phyloP scores from a whole-genome alignment of 2,888 invertebrate genomes.

The Drosophila kanekoi region DNA sequence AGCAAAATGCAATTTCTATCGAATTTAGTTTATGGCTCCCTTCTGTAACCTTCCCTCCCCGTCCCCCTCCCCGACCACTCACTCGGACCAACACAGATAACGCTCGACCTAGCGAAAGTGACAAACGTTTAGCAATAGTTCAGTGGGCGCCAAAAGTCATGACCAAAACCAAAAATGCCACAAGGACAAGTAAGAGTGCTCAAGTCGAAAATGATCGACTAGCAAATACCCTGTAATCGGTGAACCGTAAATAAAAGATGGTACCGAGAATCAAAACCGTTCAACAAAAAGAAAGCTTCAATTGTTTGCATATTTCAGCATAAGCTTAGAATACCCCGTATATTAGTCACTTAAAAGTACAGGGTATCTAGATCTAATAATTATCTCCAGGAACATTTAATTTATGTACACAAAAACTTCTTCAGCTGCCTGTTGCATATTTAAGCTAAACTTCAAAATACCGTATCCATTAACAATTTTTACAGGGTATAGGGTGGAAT shows the following conservation, averaged over 20 bases:
- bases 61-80: neutral
- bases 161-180: slow-evolving; percentile 30
- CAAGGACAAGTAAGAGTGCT: neutral
- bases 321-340: too few species aligned
- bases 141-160: slow-evolving; percentile 63
- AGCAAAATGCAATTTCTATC: slow-evolving; percentile 41
- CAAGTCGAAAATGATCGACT: neutral
- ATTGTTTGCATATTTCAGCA: too few species aligned
- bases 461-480: neutral
- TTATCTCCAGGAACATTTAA: too few species aligned
- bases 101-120: slow-evolving; percentile 42
- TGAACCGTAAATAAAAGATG: too few species aligned
- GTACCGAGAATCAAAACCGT: too few species aligned
- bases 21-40: slow-evolving; percentile 58
- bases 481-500: neutral
- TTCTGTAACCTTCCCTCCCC: slow-evolving; percentile 29
- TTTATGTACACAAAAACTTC: too few species aligned
- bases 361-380: too few species aligned
- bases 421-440: too few species aligned
- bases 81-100: slow-evolving; percentile 1
- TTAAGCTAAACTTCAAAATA: neutral
- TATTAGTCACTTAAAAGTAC: too few species aligned
- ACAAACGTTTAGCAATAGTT: slow-evolving; percentile 71
- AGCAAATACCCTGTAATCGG: slow-evolving; percentile 1
- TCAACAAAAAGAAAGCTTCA: too few species aligned